Percentiles rank a stretch among this genome's conserved stretches.
Conservation (phyloP, 2,113 vertebrate genomes). For the Perca fluviatilis region DNA sequence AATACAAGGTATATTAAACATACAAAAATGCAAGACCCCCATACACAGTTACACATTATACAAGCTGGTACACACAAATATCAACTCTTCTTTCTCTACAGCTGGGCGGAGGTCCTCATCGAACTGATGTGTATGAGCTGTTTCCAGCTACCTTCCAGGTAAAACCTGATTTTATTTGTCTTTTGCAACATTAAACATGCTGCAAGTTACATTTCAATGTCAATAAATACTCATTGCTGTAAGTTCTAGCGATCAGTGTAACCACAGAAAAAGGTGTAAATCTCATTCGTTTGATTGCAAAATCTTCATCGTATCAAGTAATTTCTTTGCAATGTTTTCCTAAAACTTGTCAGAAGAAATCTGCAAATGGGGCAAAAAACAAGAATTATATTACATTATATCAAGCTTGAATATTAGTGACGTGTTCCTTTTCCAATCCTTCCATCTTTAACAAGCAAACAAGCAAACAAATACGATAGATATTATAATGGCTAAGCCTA, state of each 20-base stretch:
- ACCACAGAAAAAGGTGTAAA: neutral
- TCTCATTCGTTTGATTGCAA: neutral
- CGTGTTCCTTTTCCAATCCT: neutral
- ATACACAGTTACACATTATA: neutral
- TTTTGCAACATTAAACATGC: neutral
- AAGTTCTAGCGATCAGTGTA: neutral
- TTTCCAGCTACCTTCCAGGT: conserved; percentile 93
- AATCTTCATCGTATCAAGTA: neutral
- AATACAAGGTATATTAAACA: conserved; percentile 87
- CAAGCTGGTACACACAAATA: neutral
- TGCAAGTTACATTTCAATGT: neutral
- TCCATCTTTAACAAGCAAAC: neutral
- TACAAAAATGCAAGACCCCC: neutral
- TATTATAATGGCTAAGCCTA: too few species aligned
- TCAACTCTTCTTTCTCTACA: conserved; percentile 36
- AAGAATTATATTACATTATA: neutral
- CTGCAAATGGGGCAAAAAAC: neutral
- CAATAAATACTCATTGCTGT: neutral
- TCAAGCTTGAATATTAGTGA: neutral
- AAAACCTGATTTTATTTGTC: conserved; percentile 18
- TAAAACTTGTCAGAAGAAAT: neutral
- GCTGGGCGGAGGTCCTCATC: conserved; percentile 86
- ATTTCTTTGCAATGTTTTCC: neutral
- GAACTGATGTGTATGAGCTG: conserved; percentile 91
- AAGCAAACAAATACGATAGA: too few species aligned